Percentiles rank a stretch among this genome's conserved stretches.
Conservation (phyloP, 2,888 invertebrate species). For the Ectemnius cavifrons region DNA sequence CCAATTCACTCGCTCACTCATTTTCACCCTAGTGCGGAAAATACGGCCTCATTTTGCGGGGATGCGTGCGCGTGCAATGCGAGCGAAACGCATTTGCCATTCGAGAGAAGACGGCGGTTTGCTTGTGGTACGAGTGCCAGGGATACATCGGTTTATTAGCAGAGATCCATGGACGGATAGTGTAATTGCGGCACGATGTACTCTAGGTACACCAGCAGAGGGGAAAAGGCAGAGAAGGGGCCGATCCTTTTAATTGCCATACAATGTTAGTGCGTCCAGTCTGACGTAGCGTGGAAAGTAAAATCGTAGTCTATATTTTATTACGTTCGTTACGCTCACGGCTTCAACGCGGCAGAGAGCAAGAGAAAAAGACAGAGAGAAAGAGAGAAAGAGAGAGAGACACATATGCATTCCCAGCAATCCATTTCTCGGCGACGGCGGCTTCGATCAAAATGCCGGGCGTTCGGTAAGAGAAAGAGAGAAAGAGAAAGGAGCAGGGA, state of each 20-base stretch:
- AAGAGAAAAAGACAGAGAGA: constrained; percentile 15
- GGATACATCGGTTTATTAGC: constrained; percentile 28
- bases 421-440: constrained; percentile 45
- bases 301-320: constrained; percentile 36
- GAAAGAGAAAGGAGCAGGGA: constrained; percentile 5
- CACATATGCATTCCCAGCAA: constrained; percentile 33
- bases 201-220: constrained; percentile 4
- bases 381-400: too few relatives aligned
- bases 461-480: constrained; percentile 15
- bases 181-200: constrained; percentile 40
- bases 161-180: constrained; percentile 40
- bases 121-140: too few relatives aligned
- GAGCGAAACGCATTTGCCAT: constrained; percentile 19
- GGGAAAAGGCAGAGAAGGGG: background rate
- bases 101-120: constrained; percentile 1
- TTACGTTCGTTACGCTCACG: constrained; percentile 23
- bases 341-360: constrained; percentile 27
- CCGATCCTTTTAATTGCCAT: constrained; percentile 22
- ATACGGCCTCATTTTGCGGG: background rate
- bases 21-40: background rate
- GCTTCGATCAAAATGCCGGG: constrained; percentile 63
- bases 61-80: background rate
- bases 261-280: constrained; percentile 14
- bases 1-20: too few relatives aligned
- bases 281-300: background rate